These are phyloP conservation scores for Platysteira castanea DNA, from an alignment of 2,113 vertebrate genomes.

Conservation along the genomic window DNA sequence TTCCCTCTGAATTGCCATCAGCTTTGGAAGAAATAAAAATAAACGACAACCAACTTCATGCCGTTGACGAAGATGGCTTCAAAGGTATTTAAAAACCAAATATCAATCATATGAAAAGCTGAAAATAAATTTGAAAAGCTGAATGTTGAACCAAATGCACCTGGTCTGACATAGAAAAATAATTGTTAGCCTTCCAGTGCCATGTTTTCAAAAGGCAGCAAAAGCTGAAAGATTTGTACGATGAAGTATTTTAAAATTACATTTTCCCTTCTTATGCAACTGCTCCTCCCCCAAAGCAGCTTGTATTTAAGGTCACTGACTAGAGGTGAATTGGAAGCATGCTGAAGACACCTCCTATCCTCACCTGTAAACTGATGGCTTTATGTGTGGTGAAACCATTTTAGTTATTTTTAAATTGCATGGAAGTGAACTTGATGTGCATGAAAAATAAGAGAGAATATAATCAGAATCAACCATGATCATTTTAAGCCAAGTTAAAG, in stretches of 20 bases:
- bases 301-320: background rate
- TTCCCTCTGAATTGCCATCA: constrained; percentile 82
- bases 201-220: background rate
- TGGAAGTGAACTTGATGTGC: background rate
- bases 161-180: background rate
- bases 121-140: background rate
- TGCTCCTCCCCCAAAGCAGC: background rate
- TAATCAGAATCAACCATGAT: background rate
- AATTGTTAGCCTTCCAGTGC: background rate
- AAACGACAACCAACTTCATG: constrained; percentile 87
- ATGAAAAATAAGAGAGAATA: background rate
- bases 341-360: background rate
- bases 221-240: background rate
- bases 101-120: background rate
- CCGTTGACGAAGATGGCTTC: constrained; percentile 77
- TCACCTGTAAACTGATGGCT: background rate
- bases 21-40: constrained; percentile 92
- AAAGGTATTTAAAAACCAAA: constrained; percentile 72
- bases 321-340: background rate
- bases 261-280: background rate
- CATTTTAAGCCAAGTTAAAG: background rate
- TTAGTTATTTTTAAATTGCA: background rate
- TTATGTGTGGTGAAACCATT: background rate
- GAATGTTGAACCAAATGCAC: background rate
- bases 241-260: background rate